Percentiles rank a stretch among this genome's conserved stretches.
phyloP scores from a whole-genome alignment of 2,113 vertebrate species.

The Lontra canadensis region DNA sequence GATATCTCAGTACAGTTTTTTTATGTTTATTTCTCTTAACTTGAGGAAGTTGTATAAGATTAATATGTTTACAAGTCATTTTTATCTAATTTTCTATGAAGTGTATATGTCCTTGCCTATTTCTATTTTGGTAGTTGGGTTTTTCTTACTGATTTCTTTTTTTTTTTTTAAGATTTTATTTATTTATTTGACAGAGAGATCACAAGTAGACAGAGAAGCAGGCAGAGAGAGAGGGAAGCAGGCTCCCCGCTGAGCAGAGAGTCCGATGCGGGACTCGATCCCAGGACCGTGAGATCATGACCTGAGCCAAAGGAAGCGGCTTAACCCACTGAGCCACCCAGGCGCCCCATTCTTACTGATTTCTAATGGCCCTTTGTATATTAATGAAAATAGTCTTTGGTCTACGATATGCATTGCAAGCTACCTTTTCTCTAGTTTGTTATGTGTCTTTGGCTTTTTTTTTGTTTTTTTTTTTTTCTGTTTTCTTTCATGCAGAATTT shows the following conservation, averaged over 20 bases:
- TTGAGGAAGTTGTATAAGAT: background rate
- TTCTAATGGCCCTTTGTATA: conserved; percentile 48
- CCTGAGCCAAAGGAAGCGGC: no score
- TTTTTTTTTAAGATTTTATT: no score
- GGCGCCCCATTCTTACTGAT: background rate
- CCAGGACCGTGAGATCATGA: no score
- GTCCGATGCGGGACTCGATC: no score
- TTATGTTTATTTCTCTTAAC: conserved; percentile 41
- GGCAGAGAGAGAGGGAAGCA: no score
- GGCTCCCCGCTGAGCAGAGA: no score
- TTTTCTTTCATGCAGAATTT: conserved; percentile 39
- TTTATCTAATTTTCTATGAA: conserved; percentile 33
- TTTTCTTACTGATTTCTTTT: conserved; percentile 47
- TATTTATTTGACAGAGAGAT: no score
- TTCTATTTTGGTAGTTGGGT: background rate
- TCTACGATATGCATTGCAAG: background rate
- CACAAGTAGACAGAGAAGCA: no score
- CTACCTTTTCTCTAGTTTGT: conserved; percentile 31
- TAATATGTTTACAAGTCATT: background rate
- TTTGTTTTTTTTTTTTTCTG: background rate
- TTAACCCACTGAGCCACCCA: no score
- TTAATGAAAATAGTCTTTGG: background rate
- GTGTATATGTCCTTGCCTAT: background rate
- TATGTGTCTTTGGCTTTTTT: background rate
- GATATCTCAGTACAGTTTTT: conserved; percentile 31